Evolutionary conservation across 2,113 vertebrate genomes (phyloP), one percentile per base, ranked within the genome.

Genomic region (Strix uralensis): DNA sequence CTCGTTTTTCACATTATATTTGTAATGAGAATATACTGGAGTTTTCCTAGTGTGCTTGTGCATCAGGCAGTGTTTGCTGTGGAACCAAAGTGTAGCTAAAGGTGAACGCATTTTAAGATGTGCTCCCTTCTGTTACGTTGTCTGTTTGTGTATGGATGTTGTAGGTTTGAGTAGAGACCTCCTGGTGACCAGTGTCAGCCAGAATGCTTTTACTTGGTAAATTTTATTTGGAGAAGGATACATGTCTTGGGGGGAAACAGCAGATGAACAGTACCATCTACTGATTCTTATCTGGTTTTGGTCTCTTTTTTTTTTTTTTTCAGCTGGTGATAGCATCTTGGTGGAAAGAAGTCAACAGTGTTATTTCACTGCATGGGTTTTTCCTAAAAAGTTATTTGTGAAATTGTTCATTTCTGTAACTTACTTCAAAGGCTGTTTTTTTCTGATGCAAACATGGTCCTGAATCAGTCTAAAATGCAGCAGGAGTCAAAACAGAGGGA

Each of bases 61-160:
- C 1, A 0, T 67, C 65, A 38, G 25, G 13, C 40, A 30, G 29
- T 40, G 18, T 86, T 74, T 66, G 19, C 61, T 71, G 36, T 42
- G 42, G 57, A 86, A 71, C 21, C 4, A 4, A 49, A 58, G 27
- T 6, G 9, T 21, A 46, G 17, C 44, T 66, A 69, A 84, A 85
- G 11, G 8, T 65, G 36, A 85, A 65, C 0, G 0, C 1, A 0
- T 55, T 90, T 71, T 51, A 59, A 65, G 26, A 69, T 18, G 11
- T 11, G 13, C 15, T 59, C 22, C 11, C 23, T 84, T 44, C 26
- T 44, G 14, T 70, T n/a, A 18, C 0, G 0, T 75, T 67, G 13
- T n/a, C 65, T 62, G 10, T 30, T 23, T 36, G 15, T 29, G 5
- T 38, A 3, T 21, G n/a, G 18, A 7, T 29, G 36, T n/a, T 30